phyloP scores from a whole-genome alignment of 2,113 vertebrate species.

The Reinhardtius hippoglossoides region DNA sequence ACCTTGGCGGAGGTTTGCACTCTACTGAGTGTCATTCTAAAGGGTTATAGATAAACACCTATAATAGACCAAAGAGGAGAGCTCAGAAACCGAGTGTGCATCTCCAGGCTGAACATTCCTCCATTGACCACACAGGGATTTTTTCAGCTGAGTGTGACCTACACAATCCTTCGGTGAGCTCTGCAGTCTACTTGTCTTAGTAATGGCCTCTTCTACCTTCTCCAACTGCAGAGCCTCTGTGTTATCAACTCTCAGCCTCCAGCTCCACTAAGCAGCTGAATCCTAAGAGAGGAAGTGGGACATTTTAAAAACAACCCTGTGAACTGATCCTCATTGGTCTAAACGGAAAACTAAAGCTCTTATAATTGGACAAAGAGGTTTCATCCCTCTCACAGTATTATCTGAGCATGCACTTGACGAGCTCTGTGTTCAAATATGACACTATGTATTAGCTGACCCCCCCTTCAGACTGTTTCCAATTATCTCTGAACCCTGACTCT shows the following conservation, averaged over 20 bases:
- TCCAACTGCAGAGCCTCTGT: neutral
- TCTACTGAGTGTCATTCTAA: no score
- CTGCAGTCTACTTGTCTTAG: slow-evolving; percentile 18
- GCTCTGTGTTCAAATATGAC: slow-evolving; percentile 43
- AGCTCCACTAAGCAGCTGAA: slow-evolving; percentile 3
- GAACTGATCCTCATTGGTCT: slow-evolving; percentile 9
- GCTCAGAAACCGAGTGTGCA: no score
- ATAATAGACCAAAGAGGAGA: no score
- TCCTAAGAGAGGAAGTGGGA: slow-evolving; percentile 23
- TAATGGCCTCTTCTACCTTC: slow-evolving; percentile 26
- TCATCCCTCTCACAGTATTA: slow-evolving; percentile 3
- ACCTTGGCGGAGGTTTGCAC: no score
- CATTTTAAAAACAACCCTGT: slow-evolving; percentile 1
- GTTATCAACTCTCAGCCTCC: neutral
- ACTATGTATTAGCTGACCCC: slow-evolving; percentile 27
- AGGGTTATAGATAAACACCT: no score
- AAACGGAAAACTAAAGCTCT: neutral
- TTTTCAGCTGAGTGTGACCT: slow-evolving; percentile 28
- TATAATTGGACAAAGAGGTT: slow-evolving; percentile 9
- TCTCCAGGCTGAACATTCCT: no score
- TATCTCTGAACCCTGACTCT: slow-evolving; percentile 58
- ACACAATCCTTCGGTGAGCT: slow-evolving; percentile 28
- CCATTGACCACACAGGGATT: slow-evolving; percentile 34
- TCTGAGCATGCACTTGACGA: neutral
- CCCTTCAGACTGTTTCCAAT: slow-evolving; percentile 55